phyloP scores from a whole-genome alignment of 2,113 vertebrate species.

The Pao palembangensis region DNA sequence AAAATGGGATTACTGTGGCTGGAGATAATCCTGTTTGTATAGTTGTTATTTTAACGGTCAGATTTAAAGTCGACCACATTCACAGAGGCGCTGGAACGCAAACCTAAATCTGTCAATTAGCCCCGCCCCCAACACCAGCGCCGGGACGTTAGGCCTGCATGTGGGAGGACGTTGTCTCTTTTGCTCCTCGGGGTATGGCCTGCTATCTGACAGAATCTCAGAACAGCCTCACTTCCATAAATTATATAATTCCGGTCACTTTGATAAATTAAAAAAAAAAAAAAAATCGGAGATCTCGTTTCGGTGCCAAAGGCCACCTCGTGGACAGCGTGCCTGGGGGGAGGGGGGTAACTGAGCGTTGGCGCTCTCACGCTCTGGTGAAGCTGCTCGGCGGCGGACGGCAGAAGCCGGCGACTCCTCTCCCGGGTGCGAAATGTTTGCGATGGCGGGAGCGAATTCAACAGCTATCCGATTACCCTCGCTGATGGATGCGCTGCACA shows the following conservation, averaged over 20 bases:
- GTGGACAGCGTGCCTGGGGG: constrained; percentile 25
- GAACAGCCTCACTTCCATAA: constrained; percentile 5
- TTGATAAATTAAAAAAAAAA: neutral
- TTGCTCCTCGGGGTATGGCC: neutral
- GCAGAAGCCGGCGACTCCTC: constrained; percentile 14
- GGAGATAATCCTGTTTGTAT: constrained; percentile 62
- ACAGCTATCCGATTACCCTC: constrained; percentile 17
- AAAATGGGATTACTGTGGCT: constrained; percentile 54
- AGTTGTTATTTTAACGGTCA: constrained; percentile 30
- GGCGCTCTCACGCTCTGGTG: constrained; percentile 50
- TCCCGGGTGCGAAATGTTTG: constrained; percentile 51
- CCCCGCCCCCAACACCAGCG: no score
- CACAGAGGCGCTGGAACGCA: constrained; percentile 37
- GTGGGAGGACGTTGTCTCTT: no score
- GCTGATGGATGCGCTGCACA: neutral
- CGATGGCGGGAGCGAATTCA: constrained; percentile 25
- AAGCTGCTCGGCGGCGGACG: constrained; percentile 34
- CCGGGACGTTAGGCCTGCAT: no score
- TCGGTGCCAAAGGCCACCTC: constrained; percentile 30
- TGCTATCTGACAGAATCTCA: neutral
- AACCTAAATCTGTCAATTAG: constrained; percentile 61
- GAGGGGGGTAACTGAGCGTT: constrained; percentile 41
- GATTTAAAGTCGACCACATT: constrained; percentile 29
- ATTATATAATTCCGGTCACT: constrained; percentile 2
- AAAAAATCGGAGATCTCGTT: constrained; percentile 3